Base-by-base conservation (phyloP, 2,888 invertebrate species). In the Tipula vernalis region DNA sequence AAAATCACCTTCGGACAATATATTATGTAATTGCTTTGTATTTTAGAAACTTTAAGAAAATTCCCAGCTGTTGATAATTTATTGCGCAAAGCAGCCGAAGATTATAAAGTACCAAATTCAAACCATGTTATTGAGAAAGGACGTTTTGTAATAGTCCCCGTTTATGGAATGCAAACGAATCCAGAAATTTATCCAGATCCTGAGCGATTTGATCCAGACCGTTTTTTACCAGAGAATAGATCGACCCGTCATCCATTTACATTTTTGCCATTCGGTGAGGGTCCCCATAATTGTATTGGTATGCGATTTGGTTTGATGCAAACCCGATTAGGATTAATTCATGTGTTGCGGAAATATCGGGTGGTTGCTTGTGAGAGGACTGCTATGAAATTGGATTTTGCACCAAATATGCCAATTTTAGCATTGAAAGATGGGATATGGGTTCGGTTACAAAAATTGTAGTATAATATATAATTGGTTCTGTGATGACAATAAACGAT, bases 1-100 rank as follows among this genome's bases (percentile, higher is more conserved):
- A 2, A 28, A 28, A 2, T 28, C 1, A 28, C 28, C 28, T 28
- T 28, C n/a, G 39, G 39, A 39, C 39, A 39, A 5, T 6, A 39
- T 3, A 89, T 91, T 12, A 89, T 89, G 47, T 89, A 28, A 28
- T 1, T 91, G 86, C 0, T 51, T 51, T 51, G 3, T 41, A 41
- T 44, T 12, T 51, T n/a, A 86, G 91, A 91, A 89, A 90, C 91
- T 0, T 86, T 92, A 1, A 90, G 93, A 47, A 91, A 91, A 87
- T 92, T 92, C 87, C 92, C 93, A 0, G 91, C 91, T 0, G 89
- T 91, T 6, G 90, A 91, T 3, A 88, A 91, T n/a, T 89, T 92
- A 5, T 91, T 91, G 87, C 89, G 91, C 4, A 88, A 89, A 86
- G 92, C 92, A 86, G 90, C 90, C 15, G 89, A 90, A 87, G 89